Evolutionary conservation across 2,888 invertebrate species (phyloP), one percentile per base, ranked within the genome.

Genomic region (Anthrax anthrax): DNA sequence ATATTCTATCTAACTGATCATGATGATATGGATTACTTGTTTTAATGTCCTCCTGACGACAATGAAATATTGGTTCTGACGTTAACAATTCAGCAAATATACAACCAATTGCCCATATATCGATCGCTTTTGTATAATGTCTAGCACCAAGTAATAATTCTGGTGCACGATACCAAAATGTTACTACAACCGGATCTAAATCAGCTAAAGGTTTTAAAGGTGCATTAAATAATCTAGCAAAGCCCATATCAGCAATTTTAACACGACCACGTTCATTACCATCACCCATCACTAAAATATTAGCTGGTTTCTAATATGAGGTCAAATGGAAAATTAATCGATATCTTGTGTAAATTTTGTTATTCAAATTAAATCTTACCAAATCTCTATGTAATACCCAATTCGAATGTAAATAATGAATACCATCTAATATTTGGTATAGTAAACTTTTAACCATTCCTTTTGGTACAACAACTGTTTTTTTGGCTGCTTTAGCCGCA

Each of bases 21-120:
- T 96, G 96, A 67, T 98, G 98, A 67, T 99, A 98, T 0, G 98
- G 98, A 72, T 96, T 97, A 60, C 92, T 94, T 0, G 97, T 97
- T 69, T 98, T 98, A 49, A 98, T 97, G 63, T 98, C 97, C 71
- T 98, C 98, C 71, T 98, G 98, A 8, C 97, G 80, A 70, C 97
- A 98, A 63, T 97, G 96, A 68, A 98, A 98, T 62, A 98, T 96
- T 13, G 98, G 98, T 67, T 99, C 98, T 0, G 95, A 96, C 0
- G 97, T 99, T 51, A 98, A 71, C n/a, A 98, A 71, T 65, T 97
- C 97, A 0, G 97, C 96, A 72, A 98, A 98, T 67, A 98, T 99
- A 64, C 98, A 98, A 2, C 96, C 96, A 65, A 96, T 96, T 0
- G 96, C 96, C 96, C 95, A 96, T 52, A 96, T 96, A 72, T 96